Conservation (phyloP, 92 coral and sea anemone genomes). For the Phenganax stokvisi region DNA sequence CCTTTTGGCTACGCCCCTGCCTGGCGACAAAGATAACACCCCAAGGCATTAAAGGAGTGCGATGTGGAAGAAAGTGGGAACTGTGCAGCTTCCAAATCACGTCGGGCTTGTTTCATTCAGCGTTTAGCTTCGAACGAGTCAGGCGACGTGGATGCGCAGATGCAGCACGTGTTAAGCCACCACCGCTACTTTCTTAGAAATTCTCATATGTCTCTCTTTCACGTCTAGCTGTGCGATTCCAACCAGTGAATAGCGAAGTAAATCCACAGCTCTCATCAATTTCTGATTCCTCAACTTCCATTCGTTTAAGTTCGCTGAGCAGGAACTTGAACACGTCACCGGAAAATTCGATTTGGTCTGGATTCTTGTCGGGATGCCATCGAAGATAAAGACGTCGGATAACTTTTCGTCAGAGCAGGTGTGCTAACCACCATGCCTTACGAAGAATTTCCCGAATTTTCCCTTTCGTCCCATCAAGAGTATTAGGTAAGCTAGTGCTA, state of each 20-base stretch:
- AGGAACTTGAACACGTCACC: slow-evolving; percentile 85
- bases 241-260: slow-evolving; percentile 2
- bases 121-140: slow-evolving; percentile 81
- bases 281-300: slow-evolving; percentile 46
- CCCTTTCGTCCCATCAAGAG: slow-evolving; percentile 62
- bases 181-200: slow-evolving; percentile 49
- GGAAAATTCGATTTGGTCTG: slow-evolving; percentile 66
- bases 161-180: neutral
- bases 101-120: slow-evolving; percentile 83
- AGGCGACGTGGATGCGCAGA: slow-evolving; percentile 52
- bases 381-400: slow-evolving; percentile 75
- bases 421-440: slow-evolving; percentile 89
- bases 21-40: slow-evolving; percentile 72
- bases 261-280: slow-evolving; percentile 5
- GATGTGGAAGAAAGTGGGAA: slow-evolving; percentile 50
- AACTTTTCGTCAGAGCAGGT: slow-evolving; percentile 69
- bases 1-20: no score
- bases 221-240: slow-evolving; percentile 45
- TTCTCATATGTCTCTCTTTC: slow-evolving; percentile 70
- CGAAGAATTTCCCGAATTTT: slow-evolving; percentile 78
- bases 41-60: slow-evolving; percentile 60
- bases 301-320: slow-evolving; percentile 76
- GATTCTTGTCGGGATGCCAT: slow-evolving; percentile 98
- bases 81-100: slow-evolving; percentile 72
- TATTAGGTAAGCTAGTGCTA: slow-evolving; percentile 58